Conservation (phyloP, 2,797 vertebrate genomes). For the Simalia tracyae region DNA sequence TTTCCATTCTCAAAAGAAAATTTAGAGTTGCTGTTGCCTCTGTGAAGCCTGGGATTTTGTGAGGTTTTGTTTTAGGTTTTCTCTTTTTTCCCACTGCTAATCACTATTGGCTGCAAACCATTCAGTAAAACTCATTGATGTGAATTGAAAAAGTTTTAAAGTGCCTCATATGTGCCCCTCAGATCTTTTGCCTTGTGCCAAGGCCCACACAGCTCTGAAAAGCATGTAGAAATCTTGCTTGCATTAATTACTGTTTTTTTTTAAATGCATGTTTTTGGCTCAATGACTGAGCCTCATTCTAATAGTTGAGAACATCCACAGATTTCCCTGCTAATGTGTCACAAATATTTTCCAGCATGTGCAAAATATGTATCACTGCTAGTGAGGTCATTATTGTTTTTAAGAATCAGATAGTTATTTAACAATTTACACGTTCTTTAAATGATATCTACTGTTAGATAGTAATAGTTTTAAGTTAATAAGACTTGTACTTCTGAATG, state of each 20-base stretch:
- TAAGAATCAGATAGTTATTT: slow-evolving; percentile 49
- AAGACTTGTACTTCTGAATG: not conserved
- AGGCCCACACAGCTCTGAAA: slow-evolving; percentile 50
- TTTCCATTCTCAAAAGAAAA: slow-evolving; percentile 20
- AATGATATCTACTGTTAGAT: not conserved
- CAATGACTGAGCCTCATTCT: slow-evolving; percentile 57
- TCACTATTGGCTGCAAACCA: slow-evolving; percentile 52
- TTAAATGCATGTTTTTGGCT: slow-evolving; percentile 63
- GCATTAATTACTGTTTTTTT: slow-evolving; percentile 66
- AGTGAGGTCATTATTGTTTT: slow-evolving; percentile 39
- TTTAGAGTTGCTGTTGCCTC: not conserved
- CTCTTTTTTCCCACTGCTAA: slow-evolving; percentile 4
- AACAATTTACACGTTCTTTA: slow-evolving; percentile 30
- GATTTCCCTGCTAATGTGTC: slow-evolving; percentile 55
- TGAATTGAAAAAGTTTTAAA: slow-evolving; percentile 44
- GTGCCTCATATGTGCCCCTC: slow-evolving; percentile 38
- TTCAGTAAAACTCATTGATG: slow-evolving; percentile 52
- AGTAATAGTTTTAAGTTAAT: not conserved
- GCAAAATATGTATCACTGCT: slow-evolving; percentile 45
- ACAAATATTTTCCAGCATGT: slow-evolving; percentile 58
- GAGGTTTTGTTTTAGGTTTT: slow-evolving; percentile 26
- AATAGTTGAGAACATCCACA: slow-evolving; percentile 65
- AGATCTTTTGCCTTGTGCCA: slow-evolving; percentile 60
- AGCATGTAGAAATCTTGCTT: slow-evolving; percentile 57
- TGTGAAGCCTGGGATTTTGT: slow-evolving; percentile 33